Percentiles rank a stretch among this genome's conserved stretches.
Evolutionary conservation across 2,797 vertebrate species (phyloP).

Genomic region (Enteromius afrohamiltoni): DNA sequence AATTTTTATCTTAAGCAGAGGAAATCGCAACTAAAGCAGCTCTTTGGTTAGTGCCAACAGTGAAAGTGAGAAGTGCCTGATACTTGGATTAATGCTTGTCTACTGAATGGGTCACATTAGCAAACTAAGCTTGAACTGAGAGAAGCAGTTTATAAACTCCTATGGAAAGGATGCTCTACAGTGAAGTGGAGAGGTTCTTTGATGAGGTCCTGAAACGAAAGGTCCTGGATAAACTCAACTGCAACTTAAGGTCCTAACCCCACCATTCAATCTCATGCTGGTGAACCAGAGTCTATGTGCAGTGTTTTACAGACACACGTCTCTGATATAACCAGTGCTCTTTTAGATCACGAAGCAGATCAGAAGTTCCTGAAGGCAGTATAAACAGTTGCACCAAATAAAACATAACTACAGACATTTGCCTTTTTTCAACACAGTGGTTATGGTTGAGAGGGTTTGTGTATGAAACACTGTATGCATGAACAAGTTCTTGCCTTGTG

Average conservation of each 20-base stretch:
- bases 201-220: slow-evolving; percentile 1
- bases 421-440: slow-evolving; percentile 9
- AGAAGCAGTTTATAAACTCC: slow-evolving; percentile 10
- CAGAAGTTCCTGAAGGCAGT: background rate
- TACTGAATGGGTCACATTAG: background rate
- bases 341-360: background rate
- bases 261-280: background rate
- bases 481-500: background rate
- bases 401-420: slow-evolving; percentile 4
- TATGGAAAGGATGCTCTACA: background rate
- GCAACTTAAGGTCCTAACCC: too few relatives aligned
- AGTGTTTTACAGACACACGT: slow-evolving; percentile 3
- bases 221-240: slow-evolving; percentile 3
- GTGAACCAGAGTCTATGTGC: background rate
- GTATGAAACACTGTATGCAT: background rate
- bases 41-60: background rate
- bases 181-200: background rate
- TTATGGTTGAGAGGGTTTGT: slow-evolving; percentile 31
- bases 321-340: background rate
- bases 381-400: slow-evolving; percentile 32
- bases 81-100: background rate
- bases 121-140: slow-evolving; percentile 6
- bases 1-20: background rate
- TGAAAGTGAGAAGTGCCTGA: background rate
- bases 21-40: background rate